Percentiles rank a stretch among this genome's conserved stretches.
Conservation (phyloP, 2,797 vertebrate species). For the Alfaro cultratus region DNA sequence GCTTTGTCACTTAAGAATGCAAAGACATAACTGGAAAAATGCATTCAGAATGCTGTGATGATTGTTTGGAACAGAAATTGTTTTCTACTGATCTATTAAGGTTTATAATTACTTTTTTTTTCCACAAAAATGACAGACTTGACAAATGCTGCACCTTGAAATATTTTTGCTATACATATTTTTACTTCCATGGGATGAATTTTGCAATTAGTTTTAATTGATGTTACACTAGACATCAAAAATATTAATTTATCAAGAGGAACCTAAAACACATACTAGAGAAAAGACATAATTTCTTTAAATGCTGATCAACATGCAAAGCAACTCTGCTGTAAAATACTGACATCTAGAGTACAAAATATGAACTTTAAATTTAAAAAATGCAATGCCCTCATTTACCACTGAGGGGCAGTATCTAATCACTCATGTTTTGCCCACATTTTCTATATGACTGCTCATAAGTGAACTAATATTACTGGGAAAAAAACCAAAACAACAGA, state of each 20-base stretch:
- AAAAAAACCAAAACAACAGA: constrained; percentile 34
- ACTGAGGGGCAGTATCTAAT: constrained; percentile 54
- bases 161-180: neutral
- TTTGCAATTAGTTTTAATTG: neutral
- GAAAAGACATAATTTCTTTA: neutral
- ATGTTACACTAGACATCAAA: neutral
- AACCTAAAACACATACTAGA: neutral
- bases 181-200: neutral
- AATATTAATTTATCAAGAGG: neutral
- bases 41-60: neutral
- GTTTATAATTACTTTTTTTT: neutral
- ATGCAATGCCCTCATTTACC: constrained; percentile 22
- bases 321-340: neutral
- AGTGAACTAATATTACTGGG: constrained; percentile 49
- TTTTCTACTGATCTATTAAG: neutral
- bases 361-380: neutral
- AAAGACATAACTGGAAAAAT: neutral
- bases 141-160: neutral
- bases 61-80: neutral
- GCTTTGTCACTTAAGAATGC: neutral
- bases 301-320: neutral
- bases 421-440: neutral
- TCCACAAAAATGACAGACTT: neutral
- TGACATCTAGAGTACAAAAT: constrained; percentile 32
- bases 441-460: neutral